These are phyloP conservation scores for Mus spicilegus DNA, from an alignment of 2,113 vertebrate species.

Conservation along the genomic window DNA sequence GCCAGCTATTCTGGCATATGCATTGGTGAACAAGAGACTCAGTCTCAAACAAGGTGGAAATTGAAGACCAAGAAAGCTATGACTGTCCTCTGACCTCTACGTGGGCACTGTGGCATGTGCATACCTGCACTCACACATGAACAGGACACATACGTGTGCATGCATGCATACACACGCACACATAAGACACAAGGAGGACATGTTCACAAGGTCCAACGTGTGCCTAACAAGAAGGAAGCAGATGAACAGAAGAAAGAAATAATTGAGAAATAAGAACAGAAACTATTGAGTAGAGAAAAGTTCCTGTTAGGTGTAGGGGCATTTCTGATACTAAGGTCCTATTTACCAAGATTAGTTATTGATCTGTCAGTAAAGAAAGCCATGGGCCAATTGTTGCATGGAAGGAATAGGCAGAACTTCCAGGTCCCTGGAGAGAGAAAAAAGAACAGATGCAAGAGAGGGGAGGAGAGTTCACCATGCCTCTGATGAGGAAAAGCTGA, in stretches of 20 bases:
- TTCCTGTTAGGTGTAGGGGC: background rate
- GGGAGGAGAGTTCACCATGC: no score
- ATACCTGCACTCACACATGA: background rate
- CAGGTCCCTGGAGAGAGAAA: no score
- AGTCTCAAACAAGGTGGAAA: background rate
- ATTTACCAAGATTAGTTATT: no score
- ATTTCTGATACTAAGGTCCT: no score
- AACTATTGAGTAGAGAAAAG: constrained; percentile 1
- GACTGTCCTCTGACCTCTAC: background rate
- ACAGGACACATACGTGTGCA: background rate
- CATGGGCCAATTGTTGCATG: no score
- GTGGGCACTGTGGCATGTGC: no score
- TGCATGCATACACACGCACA: background rate
- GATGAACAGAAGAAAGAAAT: background rate
- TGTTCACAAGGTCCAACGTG: background rate
- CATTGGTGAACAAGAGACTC: background rate
- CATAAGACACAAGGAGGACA: background rate
- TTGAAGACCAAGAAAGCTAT: background rate
- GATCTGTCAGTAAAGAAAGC: no score
- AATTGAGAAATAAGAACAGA: constrained; percentile 12
- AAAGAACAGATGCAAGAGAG: no score
- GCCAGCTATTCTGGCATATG: background rate
- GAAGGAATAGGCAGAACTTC: no score
- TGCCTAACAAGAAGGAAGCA: background rate
- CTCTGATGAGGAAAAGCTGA: no score